Percentiles rank a stretch among this genome's conserved stretches.
Conservation (phyloP, 2,113 vertebrate species). For the Platichthys stellatus region DNA sequence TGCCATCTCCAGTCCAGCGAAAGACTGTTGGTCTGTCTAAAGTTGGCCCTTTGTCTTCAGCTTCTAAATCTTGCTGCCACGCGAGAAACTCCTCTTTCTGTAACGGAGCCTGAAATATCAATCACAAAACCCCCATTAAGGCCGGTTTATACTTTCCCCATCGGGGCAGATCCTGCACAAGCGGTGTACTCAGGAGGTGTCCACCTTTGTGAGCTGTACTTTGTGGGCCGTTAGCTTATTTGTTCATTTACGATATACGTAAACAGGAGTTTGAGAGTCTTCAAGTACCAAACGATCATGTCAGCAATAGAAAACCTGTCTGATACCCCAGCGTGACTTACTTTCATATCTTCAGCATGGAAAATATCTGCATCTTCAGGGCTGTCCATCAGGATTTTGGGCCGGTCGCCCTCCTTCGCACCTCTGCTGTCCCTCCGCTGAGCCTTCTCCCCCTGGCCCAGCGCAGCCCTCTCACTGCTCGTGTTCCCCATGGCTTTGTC, state of each 20-base stretch:
- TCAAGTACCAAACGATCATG: too few species aligned
- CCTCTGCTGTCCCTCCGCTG: slow-evolving; percentile 89
- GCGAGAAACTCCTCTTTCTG: slow-evolving; percentile 95
- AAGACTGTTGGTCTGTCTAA: slow-evolving; percentile 95
- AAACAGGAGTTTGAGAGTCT: not conserved
- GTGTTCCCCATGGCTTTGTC: slow-evolving; percentile 92
- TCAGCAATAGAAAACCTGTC: not conserved
- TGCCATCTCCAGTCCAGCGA: slow-evolving; percentile 95
- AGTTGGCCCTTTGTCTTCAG: slow-evolving; percentile 86
- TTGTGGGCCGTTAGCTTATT: too few species aligned
- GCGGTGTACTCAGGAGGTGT: too few species aligned
- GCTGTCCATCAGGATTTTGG: slow-evolving; percentile 98
- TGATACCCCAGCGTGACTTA: slow-evolving; percentile 49
- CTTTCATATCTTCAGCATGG: slow-evolving; percentile 94
- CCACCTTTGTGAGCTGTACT: too few species aligned
- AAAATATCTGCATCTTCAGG: slow-evolving; percentile 96
- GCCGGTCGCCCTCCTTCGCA: slow-evolving; percentile 90
- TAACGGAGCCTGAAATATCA: slow-evolving; percentile 82
- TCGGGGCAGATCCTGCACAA: not conserved
- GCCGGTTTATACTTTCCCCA: not conserved
- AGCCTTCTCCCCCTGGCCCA: slow-evolving; percentile 91
- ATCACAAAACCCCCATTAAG: not conserved
- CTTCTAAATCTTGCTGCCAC: slow-evolving; percentile 95
- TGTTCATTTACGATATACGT: too few species aligned
- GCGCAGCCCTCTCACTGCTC: slow-evolving; percentile 91